These are phyloP conservation scores for Apodemus agrarius DNA, from an alignment of 2,797 vertebrate species.

Conservation along the genomic window DNA sequence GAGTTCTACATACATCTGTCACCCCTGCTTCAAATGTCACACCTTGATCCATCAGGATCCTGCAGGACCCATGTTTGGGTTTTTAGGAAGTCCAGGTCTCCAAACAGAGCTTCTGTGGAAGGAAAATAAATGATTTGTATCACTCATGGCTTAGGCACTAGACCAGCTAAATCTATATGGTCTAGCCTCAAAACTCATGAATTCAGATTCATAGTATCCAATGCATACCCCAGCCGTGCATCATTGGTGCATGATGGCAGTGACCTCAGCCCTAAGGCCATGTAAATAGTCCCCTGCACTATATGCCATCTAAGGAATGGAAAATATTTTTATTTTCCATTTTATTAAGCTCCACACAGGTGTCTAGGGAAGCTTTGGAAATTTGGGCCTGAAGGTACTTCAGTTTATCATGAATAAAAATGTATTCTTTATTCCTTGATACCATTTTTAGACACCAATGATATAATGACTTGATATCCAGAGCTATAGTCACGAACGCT, in stretches of 20 bases:
- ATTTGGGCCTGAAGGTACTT: background rate
- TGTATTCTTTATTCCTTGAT: background rate
- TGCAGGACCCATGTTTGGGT: background rate
- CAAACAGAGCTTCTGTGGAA: background rate
- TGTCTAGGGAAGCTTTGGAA: conserved; percentile 17
- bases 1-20: background rate
- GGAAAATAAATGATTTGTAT: background rate
- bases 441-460: background rate
- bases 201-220: background rate
- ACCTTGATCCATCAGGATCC: background rate
- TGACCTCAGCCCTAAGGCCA: background rate
- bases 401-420: conserved; percentile 16
- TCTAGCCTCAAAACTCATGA: background rate
- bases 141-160: background rate
- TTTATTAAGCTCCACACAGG: background rate
- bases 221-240: background rate
- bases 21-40: background rate
- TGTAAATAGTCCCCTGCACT: background rate
- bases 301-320: background rate
- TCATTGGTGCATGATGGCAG: background rate
- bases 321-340: background rate
- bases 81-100: background rate
- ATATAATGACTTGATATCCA: background rate
- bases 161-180: background rate
- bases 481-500: background rate